Evolutionary conservation across 2,113 vertebrate species (phyloP), one percentile per base, ranked within the genome.

Genomic region (Candoia aspera): DNA sequence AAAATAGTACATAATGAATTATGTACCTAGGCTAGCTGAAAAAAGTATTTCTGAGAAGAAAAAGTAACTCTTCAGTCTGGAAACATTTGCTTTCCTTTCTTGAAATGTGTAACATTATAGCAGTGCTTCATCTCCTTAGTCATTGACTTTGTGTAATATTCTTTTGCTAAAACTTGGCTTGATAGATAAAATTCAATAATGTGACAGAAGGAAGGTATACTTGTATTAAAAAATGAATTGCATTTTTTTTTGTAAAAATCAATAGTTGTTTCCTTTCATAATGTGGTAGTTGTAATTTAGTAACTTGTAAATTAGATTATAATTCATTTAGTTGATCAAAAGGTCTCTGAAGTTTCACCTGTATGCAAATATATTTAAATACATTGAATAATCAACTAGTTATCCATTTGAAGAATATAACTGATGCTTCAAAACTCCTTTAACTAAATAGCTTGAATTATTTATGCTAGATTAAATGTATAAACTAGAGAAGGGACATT

Each of bases 241-340:
- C 0, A 2, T 10, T 60, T 57, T 49, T 57, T 49, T 59, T 6
- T 21, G 19, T 87, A 24, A 86, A 86, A 37, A 60, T 24, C 86
- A 88, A 42, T 42, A 88, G 57, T 88, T 88, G 86, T 58, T 60
- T 88, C 86, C 86, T 88, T 37, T 46, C 58, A 88, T 24, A 58
- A 88, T 59, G 23, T 0, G 5, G 33, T 42, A 60, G 33, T 53
- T 83, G n/a, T 15, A 42, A 3, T 37, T n/a, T 83, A 83, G 19
- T 64, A 64, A 64, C 21, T 24, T 88, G 57, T 60, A 88, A 24
- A 26, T 60, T 42, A 60, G n/a, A 60, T 88, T 88, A 88, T 24
- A 88, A 33, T 59, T 88, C 21, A 58, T 88, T 87, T 58, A 6
- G 5, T 87, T 24, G 3, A 87, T 87, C 86, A 87, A 87, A 87